Evolutionary conservation across 2,797 vertebrate species (phyloP).

Genomic region (Danio aesculapii): DNA sequence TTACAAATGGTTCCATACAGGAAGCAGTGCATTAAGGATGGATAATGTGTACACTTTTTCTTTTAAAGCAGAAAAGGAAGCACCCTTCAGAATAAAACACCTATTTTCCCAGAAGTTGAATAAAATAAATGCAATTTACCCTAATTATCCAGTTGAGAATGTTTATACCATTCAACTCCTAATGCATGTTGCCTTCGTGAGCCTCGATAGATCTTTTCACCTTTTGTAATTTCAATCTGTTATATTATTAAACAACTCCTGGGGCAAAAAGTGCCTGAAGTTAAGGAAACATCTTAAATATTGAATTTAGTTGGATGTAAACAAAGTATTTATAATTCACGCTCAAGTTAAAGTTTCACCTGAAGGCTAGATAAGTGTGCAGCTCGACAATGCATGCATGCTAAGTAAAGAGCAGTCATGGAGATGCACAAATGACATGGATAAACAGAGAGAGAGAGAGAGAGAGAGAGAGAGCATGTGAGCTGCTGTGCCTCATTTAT

Average conservation of each 20-base stretch:
- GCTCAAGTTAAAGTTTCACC: not conserved
- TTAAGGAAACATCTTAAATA: not conserved
- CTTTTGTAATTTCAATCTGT: no score
- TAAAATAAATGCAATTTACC: no score
- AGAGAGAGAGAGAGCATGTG: not conserved
- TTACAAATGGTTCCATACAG: no score
- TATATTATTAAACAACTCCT: not conserved
- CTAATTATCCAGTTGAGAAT: no score
- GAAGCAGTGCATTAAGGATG: no score
- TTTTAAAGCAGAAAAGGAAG: no score
- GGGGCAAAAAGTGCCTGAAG: not conserved
- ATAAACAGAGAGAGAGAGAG: not conserved
- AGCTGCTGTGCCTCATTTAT: not conserved
- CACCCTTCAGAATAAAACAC: no score
- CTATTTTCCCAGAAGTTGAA: no score
- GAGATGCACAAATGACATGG: not conserved
- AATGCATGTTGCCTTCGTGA: no score
- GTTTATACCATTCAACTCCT: no score
- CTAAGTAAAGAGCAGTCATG: not conserved
- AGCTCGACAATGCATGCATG: not conserved
- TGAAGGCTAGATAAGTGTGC: not conserved
- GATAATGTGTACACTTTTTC: no score
- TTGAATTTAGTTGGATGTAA: not conserved
- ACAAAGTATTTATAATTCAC: slow-evolving; percentile 3
- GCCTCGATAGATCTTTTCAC: no score